These are phyloP conservation scores for Enhydra lutris DNA, from an alignment of 2,113 vertebrate genomes.

Conservation along the genomic window DNA sequence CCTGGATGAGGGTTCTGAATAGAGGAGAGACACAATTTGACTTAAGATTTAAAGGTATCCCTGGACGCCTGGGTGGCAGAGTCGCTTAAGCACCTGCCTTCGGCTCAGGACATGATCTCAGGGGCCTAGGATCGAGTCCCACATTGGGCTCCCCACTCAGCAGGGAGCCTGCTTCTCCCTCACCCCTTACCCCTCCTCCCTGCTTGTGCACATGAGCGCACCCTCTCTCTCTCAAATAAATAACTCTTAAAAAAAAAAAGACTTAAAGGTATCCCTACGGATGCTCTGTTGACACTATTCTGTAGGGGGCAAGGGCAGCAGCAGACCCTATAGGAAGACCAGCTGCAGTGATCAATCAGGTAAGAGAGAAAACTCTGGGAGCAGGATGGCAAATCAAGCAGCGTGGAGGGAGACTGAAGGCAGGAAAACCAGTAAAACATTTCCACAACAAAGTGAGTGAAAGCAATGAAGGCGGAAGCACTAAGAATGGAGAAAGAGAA, in stretches of 20 bases:
- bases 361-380: background rate
- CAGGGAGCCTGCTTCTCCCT: background rate
- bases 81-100: background rate
- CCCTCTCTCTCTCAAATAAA: background rate
- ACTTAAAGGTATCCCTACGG: background rate
- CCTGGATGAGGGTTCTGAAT: background rate
- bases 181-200: background rate
- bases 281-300: background rate
- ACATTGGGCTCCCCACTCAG: background rate
- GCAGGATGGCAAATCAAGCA: background rate
- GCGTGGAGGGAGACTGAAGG: background rate
- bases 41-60: background rate
- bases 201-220: background rate
- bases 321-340: background rate
- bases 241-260: background rate
- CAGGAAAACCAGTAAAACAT: background rate
- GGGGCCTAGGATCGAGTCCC: background rate
- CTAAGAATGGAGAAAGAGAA: background rate
- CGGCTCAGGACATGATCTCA: background rate
- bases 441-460: no score
- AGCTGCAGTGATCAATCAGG: background rate
- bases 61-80: background rate
- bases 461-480: background rate
- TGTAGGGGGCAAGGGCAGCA: background rate
- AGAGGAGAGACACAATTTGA: background rate